These are phyloP conservation scores for Buceros bicornis DNA, from an alignment of 2,797 vertebrate genomes.

Conservation along the genomic window DNA sequence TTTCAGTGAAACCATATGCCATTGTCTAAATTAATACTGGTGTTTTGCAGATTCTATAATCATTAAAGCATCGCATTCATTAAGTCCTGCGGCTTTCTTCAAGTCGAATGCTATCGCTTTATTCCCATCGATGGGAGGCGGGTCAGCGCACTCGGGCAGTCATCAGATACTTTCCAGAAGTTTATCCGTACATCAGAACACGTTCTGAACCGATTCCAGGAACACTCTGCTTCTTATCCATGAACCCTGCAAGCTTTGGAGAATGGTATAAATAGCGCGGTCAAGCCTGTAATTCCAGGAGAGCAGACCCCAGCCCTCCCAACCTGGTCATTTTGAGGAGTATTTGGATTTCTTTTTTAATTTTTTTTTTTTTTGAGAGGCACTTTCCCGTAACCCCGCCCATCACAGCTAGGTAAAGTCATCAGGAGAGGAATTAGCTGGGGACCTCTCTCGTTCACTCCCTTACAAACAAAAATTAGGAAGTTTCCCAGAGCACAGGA, in stretches of 20 bases:
- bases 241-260: background rate
- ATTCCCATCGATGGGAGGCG: conserved; percentile 65
- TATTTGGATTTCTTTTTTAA: background rate
- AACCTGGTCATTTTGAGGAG: background rate
- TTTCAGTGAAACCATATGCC: conserved; percentile 66
- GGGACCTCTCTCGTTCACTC: background rate
- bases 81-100: conserved; percentile 63
- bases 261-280: background rate
- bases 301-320: background rate
- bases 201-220: conserved; percentile 53
- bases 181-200: conserved; percentile 64
- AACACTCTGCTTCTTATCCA: background rate
- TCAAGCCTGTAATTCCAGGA: background rate
- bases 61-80: conserved; percentile 73
- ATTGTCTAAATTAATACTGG: conserved; percentile 44
- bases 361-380: background rate
- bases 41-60: conserved; percentile 69
- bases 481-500: conserved; percentile 7
- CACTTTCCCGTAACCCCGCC: background rate
- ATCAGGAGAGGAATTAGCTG: background rate
- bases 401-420: background rate
- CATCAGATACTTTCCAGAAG: conserved; percentile 72
- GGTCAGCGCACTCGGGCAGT: conserved; percentile 69
- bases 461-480: background rate
- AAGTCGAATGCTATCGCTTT: conserved; percentile 71